Conservation (phyloP, 2,888 invertebrate genomes). For the Chrysopilus asiliformis region DNA sequence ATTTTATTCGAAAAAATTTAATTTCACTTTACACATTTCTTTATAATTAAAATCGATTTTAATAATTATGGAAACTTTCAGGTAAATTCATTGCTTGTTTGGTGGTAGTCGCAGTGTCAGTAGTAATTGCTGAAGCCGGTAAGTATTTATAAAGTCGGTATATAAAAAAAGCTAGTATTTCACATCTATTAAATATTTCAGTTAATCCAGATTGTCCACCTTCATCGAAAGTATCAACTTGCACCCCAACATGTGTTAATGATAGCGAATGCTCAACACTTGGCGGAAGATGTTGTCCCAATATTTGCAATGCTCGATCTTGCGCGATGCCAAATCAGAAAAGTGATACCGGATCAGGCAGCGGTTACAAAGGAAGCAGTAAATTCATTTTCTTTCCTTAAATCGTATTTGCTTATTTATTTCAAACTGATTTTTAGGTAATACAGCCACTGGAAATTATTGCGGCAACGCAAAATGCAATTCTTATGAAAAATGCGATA, state of each 20-base stretch:
- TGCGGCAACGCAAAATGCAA: constrained; percentile 59
- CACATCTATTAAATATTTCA: too few species aligned
- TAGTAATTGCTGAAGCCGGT: background rate
- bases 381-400: constrained; percentile 8
- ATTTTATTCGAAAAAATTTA: too few species aligned
- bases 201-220: constrained; percentile 43
- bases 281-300: constrained; percentile 55
- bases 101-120: background rate
- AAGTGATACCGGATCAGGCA: constrained; percentile 21
- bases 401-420: constrained; percentile 2
- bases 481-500: constrained; percentile 53
- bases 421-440: constrained; percentile 4
- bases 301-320: constrained; percentile 54
- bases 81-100: background rate
- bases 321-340: constrained; percentile 41
- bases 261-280: constrained; percentile 50
- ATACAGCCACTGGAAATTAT: constrained; percentile 41
- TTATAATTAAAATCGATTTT: constrained; percentile 1
- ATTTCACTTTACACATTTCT: too few species aligned
- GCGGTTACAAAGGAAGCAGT: constrained; percentile 36
- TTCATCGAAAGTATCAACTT: constrained; percentile 48
- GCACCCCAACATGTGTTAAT: constrained; percentile 53
- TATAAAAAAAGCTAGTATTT: too few species aligned
- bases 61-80: too few species aligned
- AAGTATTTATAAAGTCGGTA: too few species aligned